A percentile compares a stretch with the other conserved stretches of the same genome.
These are phyloP conservation scores for Platalea minor DNA, from an alignment of 2,797 vertebrate genomes.

Conservation along the genomic window DNA sequence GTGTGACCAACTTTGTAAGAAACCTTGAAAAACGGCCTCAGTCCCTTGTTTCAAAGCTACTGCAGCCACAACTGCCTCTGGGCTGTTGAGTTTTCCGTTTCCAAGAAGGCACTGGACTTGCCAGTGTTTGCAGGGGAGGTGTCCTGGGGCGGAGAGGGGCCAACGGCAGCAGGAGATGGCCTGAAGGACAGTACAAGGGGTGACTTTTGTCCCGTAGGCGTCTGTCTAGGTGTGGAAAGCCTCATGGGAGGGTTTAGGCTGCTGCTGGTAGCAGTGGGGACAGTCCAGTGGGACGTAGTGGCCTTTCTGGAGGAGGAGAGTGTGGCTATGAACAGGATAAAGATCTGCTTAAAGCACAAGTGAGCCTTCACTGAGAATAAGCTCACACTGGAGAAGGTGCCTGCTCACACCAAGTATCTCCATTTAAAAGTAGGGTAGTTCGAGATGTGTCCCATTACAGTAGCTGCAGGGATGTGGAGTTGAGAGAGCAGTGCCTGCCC, in stretches of 20 bases:
- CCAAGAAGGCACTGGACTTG: not conserved
- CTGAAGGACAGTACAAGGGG: not conserved
- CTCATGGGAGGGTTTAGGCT: constrained; percentile 77
- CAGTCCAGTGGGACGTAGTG: constrained; percentile 73
- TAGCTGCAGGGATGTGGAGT: no score
- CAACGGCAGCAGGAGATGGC: not conserved
- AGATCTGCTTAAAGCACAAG: constrained; percentile 80
- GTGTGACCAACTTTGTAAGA: no score
- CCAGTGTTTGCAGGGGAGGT: not conserved
- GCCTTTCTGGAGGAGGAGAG: constrained; percentile 83
- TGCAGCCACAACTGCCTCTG: not conserved
- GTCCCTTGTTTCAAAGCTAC: not conserved
- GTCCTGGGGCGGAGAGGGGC: not conserved
- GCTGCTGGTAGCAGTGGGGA: constrained; percentile 76
- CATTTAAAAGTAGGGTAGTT: constrained; percentile 79
- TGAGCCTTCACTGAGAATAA: constrained; percentile 75
- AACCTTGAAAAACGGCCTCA: not conserved
- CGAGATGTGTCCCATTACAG: no score
- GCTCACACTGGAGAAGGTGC: constrained; percentile 77
- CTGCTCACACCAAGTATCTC: constrained; percentile 75
- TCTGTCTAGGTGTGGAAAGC: constrained; percentile 77
- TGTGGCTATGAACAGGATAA: constrained; percentile 78
- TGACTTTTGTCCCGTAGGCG: constrained; percentile 32
- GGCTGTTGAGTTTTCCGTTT: not conserved
- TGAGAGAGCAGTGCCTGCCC: not conserved